Evolutionary conservation across 2,888 invertebrate genomes (phyloP), one percentile per base, ranked within the genome.

Genomic region (Danaus chrysippus): DNA sequence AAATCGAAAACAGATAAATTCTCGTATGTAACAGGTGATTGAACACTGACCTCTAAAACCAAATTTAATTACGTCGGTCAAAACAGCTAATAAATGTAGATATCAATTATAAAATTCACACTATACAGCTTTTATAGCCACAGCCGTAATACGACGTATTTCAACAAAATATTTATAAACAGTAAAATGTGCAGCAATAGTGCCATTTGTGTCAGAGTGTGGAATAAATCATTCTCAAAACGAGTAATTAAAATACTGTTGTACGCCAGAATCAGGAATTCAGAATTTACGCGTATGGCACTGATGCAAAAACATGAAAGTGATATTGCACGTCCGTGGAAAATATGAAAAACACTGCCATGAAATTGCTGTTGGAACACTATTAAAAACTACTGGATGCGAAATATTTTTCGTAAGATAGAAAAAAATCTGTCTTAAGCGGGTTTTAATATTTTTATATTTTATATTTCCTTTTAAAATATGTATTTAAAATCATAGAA

Each of bases 191-290:
- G 13, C 15, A 46, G 15, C 15, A 68, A 74, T 71, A 77, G 78
- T 77, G 79, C 76, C 81, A 77, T 78, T 79, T 76, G 77, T 73
- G 76, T 77, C 72, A 78, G 78, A 71, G 71, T 73, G 73, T 76
- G 77, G 76, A 76, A 87, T 91, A 89, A 91, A 91, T 91, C 91
- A 91, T 90, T 83, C 83, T 76, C 77, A 77, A 86, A 88, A 86
- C 86, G 82, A 89, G 87, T 91, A 90, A 91, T 91, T 91, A 91
- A 91, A 91, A 91, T 82, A 83, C 86, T 86, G 83, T 81, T 83
- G 82, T 78, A 84, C 78, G 81, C 82, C 85, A 82, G 84, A 86
- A 88, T 88, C 87, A 83, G 84, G 82, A 84, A 77, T 81, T 82
- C 79, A 76, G 82, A 80, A 86, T 87, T 81, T 79, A 83, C 83